These are phyloP conservation scores for Cynoglossus semilaevis DNA, from an alignment of 2,113 vertebrate species.

Conservation along the genomic window DNA sequence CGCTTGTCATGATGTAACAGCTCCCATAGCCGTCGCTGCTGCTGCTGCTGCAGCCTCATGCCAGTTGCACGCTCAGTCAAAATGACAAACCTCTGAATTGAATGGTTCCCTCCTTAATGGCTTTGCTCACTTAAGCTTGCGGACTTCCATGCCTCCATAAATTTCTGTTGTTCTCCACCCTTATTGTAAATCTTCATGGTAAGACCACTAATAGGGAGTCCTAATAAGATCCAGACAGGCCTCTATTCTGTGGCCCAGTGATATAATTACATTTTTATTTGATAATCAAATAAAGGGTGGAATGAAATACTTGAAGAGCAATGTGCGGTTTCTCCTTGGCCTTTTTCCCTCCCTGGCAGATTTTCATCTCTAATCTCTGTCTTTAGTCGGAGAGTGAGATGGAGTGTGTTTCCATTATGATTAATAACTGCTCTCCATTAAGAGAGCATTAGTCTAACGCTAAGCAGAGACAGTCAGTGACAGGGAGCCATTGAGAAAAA, in stretches of 20 bases:
- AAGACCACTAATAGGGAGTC: slow-evolving; percentile 61
- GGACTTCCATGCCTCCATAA: slow-evolving; percentile 56
- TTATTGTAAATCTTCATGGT: slow-evolving; percentile 66
- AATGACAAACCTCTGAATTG: slow-evolving; percentile 60
- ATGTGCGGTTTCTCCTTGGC: slow-evolving; percentile 56
- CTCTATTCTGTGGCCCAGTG: slow-evolving; percentile 67
- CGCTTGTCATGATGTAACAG: slow-evolving; percentile 16
- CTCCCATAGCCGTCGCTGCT: slow-evolving; percentile 21
- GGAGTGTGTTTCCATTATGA: slow-evolving; percentile 59
- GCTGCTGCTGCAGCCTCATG: slow-evolving; percentile 13
- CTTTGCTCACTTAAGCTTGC: slow-evolving; percentile 60
- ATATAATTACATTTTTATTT: slow-evolving; percentile 75
- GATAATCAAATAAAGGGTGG: slow-evolving; percentile 73
- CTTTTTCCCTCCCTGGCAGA: slow-evolving; percentile 43
- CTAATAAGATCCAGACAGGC: slow-evolving; percentile 69
- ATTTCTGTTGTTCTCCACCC: slow-evolving; percentile 67
- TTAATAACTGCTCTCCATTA: slow-evolving; percentile 66
- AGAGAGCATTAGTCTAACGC: slow-evolving; percentile 55
- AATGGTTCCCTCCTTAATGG: slow-evolving; percentile 67
- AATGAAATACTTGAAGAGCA: slow-evolving; percentile 66
- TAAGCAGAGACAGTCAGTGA: slow-evolving; percentile 39
- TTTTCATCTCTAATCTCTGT: slow-evolving; percentile 60
- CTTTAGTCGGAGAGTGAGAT: slow-evolving; percentile 36
- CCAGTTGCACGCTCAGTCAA: slow-evolving; percentile 36
- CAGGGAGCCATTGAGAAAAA: slow-evolving; percentile 49